Evolutionary conservation across 1,140 invertebrate genomes (phyloP).

Genomic region (Drosophila pectinifera): DNA sequence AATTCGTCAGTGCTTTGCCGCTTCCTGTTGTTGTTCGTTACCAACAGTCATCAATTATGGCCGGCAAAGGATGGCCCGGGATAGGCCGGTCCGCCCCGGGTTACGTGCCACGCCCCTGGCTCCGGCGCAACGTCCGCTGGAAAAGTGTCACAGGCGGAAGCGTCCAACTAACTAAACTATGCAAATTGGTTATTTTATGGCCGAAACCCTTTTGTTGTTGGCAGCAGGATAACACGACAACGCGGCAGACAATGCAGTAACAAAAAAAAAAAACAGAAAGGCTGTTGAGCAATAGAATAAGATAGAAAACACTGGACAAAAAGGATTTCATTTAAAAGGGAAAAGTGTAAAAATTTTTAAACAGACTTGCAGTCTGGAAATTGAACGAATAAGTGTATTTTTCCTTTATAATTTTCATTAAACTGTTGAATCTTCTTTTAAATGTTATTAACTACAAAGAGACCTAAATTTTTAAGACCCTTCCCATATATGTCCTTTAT

Average conservation of each 20-base stretch:
- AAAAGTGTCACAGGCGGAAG: conserved; percentile 75
- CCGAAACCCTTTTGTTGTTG: conserved; percentile 63
- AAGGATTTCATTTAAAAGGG: not conserved
- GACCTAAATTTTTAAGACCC: not conserved
- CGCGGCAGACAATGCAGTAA: conserved; percentile 51
- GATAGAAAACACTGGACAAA: conserved; percentile 14
- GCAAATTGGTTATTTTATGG: conserved; percentile 83
- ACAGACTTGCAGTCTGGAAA: too few species aligned
- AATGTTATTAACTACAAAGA: not conserved
- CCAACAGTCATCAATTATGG: conserved; percentile 79
- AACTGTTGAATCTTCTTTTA: not conserved
- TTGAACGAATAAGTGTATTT: too few species aligned
- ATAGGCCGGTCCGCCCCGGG: conserved; percentile 36
- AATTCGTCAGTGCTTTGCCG: conserved; percentile 55
- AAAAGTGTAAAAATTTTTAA: not conserved
- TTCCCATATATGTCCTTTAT: not conserved
- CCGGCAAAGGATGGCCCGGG: conserved; percentile 31
- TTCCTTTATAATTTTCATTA: too few species aligned
- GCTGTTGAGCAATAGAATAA: conserved; percentile 29
- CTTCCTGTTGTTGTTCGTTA: conserved; percentile 61
- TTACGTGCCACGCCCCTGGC: conserved; percentile 35
- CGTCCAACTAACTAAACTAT: conserved; percentile 82
- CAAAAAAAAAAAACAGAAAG: conserved; percentile 21
- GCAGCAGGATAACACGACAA: conserved; percentile 55
- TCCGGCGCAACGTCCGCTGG: conserved; percentile 5